A percentile compares a stretch with the other conserved stretches of the same genome.
phyloP scores from a whole-genome alignment of 2,888 invertebrate species.

The Callyntrura guangdongensis region DNA sequence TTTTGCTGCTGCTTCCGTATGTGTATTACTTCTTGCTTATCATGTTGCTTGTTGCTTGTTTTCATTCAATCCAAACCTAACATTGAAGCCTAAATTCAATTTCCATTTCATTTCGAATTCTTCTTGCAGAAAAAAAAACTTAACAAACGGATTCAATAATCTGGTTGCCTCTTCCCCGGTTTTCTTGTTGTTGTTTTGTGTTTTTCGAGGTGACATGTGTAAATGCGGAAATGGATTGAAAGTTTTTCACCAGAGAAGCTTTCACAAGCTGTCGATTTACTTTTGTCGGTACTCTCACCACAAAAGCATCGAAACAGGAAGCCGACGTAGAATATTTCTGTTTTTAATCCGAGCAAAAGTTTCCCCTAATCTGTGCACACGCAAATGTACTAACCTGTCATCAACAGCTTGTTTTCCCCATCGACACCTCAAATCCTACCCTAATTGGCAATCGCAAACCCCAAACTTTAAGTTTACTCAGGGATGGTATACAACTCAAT shows the following conservation, averaged over 20 bases:
- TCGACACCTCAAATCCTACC: neutral
- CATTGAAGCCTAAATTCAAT: conserved; percentile 23
- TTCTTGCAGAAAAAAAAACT: neutral
- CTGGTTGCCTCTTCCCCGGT: neutral
- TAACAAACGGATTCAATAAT: conserved; percentile 6
- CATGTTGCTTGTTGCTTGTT: conserved; percentile 30
- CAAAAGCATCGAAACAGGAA: neutral
- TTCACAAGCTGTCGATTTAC: conserved; percentile 18
- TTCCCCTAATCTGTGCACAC: neutral
- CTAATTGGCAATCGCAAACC: too few species aligned
- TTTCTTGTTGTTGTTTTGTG: conserved; percentile 2
- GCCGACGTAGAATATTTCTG: neutral
- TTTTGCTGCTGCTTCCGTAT: neutral
- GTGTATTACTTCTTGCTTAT: neutral
- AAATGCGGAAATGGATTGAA: conserved; percentile 55
- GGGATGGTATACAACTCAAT: too few species aligned
- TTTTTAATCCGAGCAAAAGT: neutral
- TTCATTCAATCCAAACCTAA: conserved; percentile 3
- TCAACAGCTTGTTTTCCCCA: neutral
- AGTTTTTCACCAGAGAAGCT: conserved; percentile 12
- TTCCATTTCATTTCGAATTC: conserved; percentile 55
- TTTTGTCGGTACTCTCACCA: neutral
- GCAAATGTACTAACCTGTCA: neutral
- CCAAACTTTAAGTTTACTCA: too few species aligned
- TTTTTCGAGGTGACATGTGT: conserved; percentile 42